Evolutionary conservation across 2,888 invertebrate genomes (phyloP).

Genomic region (Oligia fasciuncula): DNA sequence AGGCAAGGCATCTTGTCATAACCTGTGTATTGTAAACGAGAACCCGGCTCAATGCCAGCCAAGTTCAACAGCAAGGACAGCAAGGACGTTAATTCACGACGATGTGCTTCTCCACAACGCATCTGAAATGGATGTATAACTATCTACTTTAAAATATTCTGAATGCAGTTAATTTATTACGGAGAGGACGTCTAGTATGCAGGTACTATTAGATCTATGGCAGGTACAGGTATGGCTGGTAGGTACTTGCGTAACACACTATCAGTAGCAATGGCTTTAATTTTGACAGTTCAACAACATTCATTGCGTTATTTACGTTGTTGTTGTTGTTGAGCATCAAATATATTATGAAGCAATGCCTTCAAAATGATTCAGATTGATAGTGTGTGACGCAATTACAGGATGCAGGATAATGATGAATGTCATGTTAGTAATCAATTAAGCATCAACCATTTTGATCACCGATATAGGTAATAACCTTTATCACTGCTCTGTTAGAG

Average conservation of each 20-base stretch:
- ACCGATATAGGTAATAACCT: no score
- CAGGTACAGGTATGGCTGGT: no score
- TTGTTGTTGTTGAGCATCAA: no score
- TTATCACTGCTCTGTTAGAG: neutral
- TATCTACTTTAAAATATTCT: neutral
- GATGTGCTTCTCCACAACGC: slow-evolving; percentile 36
- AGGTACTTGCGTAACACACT: no score
- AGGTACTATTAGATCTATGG: neutral
- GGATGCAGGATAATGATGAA: neutral
- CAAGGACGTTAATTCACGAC: slow-evolving; percentile 41
- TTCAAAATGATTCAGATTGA: no score
- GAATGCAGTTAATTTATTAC: neutral
- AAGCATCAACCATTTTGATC: neutral
- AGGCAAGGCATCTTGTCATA: slow-evolving; percentile 44
- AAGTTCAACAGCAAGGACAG: slow-evolving; percentile 58
- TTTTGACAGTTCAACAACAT: no score
- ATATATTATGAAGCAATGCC: no score
- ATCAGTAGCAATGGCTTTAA: no score
- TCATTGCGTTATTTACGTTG: no score
- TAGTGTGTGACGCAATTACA: no score
- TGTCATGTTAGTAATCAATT: neutral
- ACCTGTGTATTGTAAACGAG: slow-evolving; percentile 29
- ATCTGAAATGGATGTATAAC: neutral
- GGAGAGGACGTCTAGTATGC: neutral
- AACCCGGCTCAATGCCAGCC: slow-evolving; percentile 42